Percentiles rank a stretch among this genome's conserved stretches.
Evolutionary conservation across 2,797 vertebrate species (phyloP).

Genomic region (Anabas testudineus): DNA sequence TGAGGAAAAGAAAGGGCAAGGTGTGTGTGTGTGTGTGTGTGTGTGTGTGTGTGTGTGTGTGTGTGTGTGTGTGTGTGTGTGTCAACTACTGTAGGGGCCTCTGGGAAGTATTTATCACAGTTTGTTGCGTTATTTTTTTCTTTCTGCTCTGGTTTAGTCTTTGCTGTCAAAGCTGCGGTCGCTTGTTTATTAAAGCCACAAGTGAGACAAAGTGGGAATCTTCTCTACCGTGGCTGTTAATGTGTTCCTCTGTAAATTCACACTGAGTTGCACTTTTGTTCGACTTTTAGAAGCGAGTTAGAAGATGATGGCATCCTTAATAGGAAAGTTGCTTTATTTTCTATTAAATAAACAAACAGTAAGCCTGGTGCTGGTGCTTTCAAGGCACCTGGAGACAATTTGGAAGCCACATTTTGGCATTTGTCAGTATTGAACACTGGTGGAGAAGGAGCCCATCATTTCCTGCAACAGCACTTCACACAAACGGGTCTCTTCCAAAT

Average conservation of each 20-base stretch:
- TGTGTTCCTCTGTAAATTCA: background rate
- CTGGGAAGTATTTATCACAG: no score
- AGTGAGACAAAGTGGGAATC: background rate
- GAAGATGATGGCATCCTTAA: background rate
- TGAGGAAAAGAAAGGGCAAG: constrained; percentile 63
- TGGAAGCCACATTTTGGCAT: background rate
- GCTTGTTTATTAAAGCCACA: background rate
- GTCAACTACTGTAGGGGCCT: no score
- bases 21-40: background rate
- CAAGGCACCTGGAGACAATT: background rate
- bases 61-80: background rate
- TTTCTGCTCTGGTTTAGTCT: background rate
- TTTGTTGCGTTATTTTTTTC: no score
- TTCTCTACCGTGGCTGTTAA: background rate
- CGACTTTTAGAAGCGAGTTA: background rate
- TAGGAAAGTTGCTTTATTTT: background rate
- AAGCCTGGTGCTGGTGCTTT: background rate
- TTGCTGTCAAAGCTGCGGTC: background rate
- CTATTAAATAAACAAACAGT: background rate
- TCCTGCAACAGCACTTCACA: constrained; percentile 33
- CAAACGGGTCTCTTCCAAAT: constrained; percentile 34
- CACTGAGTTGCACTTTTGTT: background rate
- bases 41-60: background rate
- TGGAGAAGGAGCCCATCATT: constrained; percentile 12
- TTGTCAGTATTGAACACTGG: constrained; percentile 19